Evolutionary conservation across 2,113 vertebrate genomes (phyloP).

Genomic region (Serilophus lunatus): DNA sequence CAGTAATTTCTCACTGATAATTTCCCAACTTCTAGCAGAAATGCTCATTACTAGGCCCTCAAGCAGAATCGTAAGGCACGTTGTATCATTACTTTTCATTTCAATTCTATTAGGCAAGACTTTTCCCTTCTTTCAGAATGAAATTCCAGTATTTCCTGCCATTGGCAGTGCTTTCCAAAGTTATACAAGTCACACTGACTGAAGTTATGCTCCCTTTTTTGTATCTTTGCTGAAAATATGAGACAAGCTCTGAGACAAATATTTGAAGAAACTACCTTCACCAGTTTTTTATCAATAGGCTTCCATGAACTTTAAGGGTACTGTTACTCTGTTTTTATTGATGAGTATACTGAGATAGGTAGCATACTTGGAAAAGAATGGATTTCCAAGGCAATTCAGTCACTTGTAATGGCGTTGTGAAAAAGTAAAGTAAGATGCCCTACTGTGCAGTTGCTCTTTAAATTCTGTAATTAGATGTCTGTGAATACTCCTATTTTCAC

Average conservation of each 20-base stretch:
- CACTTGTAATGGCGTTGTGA: not conserved
- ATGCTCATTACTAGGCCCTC: not conserved
- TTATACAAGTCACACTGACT: rapidly evolving
- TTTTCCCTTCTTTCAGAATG: not conserved
- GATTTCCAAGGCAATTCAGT: not conserved
- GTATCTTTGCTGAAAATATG: not conserved
- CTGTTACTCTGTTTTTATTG: not conserved
- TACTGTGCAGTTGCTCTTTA: not conserved
- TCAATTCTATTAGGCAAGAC: not conserved
- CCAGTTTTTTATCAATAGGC: not conserved
- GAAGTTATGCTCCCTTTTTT: not conserved
- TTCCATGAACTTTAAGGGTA: not conserved
- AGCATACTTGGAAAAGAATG: not conserved
- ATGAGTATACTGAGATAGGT: not conserved
- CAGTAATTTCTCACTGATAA: not conserved
- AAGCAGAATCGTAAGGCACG: not conserved
- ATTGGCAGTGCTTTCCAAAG: not conserved
- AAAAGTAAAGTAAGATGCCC: not conserved
- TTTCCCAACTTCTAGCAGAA: not conserved
- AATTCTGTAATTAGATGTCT: not conserved
- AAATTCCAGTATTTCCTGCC: not conserved
- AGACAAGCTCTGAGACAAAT: not conserved
- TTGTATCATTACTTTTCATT: not conserved
- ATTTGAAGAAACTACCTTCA: not conserved
- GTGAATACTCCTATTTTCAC: not conserved